Conservation (phyloP, 1,140 invertebrate species). For the Drosophila navojoa region DNA sequence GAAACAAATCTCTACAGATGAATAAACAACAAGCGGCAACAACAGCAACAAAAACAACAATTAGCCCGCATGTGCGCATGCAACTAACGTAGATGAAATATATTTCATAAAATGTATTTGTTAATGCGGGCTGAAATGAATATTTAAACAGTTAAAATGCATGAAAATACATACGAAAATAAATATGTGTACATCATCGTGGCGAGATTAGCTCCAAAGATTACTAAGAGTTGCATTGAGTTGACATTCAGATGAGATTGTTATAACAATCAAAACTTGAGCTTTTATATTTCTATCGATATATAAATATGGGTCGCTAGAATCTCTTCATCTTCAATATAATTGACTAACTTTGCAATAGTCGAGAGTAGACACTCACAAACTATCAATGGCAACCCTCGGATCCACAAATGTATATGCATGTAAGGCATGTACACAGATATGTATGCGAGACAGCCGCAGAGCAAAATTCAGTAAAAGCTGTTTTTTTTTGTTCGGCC, state of each 20-base stretch:
- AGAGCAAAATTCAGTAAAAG: conserved; percentile 17
- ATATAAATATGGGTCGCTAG: no score
- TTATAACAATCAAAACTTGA: no score
- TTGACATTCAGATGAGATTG: no score
- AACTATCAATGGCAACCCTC: background rate
- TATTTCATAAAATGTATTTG: conserved; percentile 9
- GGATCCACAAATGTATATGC: background rate
- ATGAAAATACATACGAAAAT: background rate
- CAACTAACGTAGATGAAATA: background rate
- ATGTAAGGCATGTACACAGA: background rate
- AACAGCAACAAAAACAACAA: conserved; percentile 1
- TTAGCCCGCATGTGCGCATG: conserved; percentile 28
- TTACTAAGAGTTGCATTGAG: no score
- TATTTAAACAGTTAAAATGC: conserved; percentile 20
- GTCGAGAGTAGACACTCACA: background rate
- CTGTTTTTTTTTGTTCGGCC: conserved; percentile 26
- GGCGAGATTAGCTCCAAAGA: background rate
- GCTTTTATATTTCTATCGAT: no score
- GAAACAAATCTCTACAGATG: conserved; percentile 12
- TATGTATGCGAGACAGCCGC: conserved; percentile 1
- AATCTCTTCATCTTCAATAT: no score
- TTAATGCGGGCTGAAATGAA: conserved; percentile 26
- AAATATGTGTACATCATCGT: background rate
- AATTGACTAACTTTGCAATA: no score
- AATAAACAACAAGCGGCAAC: background rate